Conservation (phyloP, 2,888 invertebrate species). For the Charanyca ferruginea region DNA sequence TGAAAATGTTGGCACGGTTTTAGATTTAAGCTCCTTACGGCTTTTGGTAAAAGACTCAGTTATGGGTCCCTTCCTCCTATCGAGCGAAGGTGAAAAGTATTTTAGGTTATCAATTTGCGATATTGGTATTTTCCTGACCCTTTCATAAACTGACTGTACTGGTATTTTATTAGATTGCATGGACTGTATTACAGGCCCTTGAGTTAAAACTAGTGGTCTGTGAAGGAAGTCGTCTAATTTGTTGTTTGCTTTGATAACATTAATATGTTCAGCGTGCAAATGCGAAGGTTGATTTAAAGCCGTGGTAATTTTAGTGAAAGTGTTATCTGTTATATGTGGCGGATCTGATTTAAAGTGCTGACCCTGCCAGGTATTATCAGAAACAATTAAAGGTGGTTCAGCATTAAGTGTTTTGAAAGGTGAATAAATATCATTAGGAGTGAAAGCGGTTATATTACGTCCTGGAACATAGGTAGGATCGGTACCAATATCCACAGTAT, state of each 20-base stretch:
- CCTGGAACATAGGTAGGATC: constrained; percentile 49
- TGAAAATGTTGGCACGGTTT: constrained; percentile 24
- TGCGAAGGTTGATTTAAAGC: constrained; percentile 52
- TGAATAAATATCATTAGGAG: constrained; percentile 70
- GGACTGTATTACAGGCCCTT: constrained; percentile 46
- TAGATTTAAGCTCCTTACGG: constrained; percentile 10
- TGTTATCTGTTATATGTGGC: constrained; percentile 30
- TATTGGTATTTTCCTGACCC: constrained; percentile 70
- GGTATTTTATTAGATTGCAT: constrained; percentile 59
- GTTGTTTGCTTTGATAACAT: constrained; percentile 64
- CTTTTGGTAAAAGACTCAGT: constrained; percentile 34
- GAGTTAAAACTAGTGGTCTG: constrained; percentile 36
- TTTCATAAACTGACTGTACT: constrained; percentile 65
- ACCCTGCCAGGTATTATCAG: constrained; percentile 59
- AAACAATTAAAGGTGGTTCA: constrained; percentile 63
- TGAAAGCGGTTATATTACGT: constrained; percentile 78
- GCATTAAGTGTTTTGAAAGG: constrained; percentile 74
- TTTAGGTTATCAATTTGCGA: constrained; percentile 72
- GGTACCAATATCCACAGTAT: constrained; percentile 29
- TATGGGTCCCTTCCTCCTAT: constrained; percentile 63
- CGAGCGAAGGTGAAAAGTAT: constrained; percentile 75
- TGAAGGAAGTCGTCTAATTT: constrained; percentile 68
- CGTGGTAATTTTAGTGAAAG: constrained; percentile 52
- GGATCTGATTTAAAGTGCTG: constrained; percentile 32
- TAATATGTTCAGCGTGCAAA: constrained; percentile 60